Percentiles rank a stretch among this genome's conserved stretches.
Evolutionary conservation across 2,113 vertebrate species (phyloP).

Genomic region (Orthochromis indermauri): DNA sequence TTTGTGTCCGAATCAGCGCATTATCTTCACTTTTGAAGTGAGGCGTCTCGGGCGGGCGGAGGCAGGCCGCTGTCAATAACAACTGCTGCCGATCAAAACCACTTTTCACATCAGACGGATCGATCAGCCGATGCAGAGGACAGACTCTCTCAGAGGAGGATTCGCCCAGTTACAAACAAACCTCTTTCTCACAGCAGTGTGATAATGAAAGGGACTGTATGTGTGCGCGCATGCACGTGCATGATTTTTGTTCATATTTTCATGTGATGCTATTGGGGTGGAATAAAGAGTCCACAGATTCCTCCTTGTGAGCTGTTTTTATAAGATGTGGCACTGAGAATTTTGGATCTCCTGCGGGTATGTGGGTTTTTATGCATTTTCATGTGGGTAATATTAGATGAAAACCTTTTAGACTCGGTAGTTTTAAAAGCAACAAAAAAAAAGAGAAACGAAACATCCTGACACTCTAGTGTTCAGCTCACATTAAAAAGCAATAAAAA

Average conservation of each 20-base stretch:
- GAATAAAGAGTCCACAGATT: constrained; percentile 1
- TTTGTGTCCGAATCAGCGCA: constrained; percentile 16
- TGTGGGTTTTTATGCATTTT: neutral
- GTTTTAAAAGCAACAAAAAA: neutral
- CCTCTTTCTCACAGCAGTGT: neutral
- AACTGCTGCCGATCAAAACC: constrained; percentile 38
- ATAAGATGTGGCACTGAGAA: neutral
- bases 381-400: neutral
- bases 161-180: neutral
- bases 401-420: neutral
- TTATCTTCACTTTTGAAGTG: constrained; percentile 20
- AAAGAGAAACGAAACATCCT: neutral
- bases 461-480: neutral
- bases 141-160: constrained; percentile 1
- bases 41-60: neutral
- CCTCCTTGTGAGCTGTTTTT: neutral
- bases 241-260: neutral
- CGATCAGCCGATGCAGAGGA: constrained; percentile 11
- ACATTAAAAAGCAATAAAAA: constrained; percentile 25
- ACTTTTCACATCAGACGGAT: constrained; percentile 51
- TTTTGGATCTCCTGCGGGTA: neutral
- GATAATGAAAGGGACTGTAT: neutral
- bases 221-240: neutral
- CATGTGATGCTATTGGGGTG: neutral
- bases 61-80: constrained; percentile 37